Base-by-base conservation (phyloP, 2,113 vertebrate genomes). In the Megaceryle torquata region DNA sequence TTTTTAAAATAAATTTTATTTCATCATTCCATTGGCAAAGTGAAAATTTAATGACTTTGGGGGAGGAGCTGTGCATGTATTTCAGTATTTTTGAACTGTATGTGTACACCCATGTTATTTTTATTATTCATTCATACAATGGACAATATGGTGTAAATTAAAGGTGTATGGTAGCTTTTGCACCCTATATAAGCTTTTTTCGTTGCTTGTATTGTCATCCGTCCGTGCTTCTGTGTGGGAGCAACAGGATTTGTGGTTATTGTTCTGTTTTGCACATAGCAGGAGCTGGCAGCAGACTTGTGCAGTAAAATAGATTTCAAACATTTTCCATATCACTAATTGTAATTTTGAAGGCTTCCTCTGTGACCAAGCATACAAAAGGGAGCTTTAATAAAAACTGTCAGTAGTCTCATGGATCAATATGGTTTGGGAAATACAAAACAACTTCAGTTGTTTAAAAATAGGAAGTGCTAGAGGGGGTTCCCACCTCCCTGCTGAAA, bases 381-480 rank as follows among this genome's bases (percentile, higher is more conserved):
- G 56, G 83, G 96, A 96, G 93, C 96, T 96, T 97, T 95, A 94
- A 95, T 97, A 97, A 97, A 97, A 96, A 59, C 97, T 97, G 46
- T 97, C 95, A 97, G 98, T 98, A 97, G 94, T 86, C 83, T 93
- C 2, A 5, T 70, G 82, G 97, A 98, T 98, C 98, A 95, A 96
- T 98, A 90, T 50, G 76, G 91, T 96, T 97, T 97, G 95, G 92
- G 95, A 96, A 97, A 96, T 71, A 97, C 88, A 97, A 97, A 98
- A 95, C 96, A 98, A 96, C 91, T 96, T 93, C 9, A 92, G 88
- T 81, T 96, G 97, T 97, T 97, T 98, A 98, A 98, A 98, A 98
- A 97, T 97, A 96, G 95, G 91, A 97, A 95, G 51, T 94, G 95
- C 95, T 96, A 96, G 96, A 97, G 94, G 97, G 97, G 93, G 96